Evolutionary conservation across 1,140 invertebrate genomes (phyloP).

Genomic region (Fopius arisanus): DNA sequence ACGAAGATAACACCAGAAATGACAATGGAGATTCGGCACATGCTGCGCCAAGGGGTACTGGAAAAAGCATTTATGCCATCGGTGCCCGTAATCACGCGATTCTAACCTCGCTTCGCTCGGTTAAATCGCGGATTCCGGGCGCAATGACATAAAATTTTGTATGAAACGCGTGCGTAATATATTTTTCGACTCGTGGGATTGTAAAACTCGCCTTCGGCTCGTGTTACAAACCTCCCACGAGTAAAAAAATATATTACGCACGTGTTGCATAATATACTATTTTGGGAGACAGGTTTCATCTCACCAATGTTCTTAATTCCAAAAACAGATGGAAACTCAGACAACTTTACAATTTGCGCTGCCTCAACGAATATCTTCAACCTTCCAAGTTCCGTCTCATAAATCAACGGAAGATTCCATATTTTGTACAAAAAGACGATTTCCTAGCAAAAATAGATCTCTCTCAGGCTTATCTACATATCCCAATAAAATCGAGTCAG

Average conservation of each 20-base stretch:
- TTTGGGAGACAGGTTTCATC: slow-evolving; percentile 23
- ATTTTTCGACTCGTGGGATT: too few species aligned
- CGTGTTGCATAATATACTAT: too few species aligned
- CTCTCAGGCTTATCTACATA: too few species aligned
- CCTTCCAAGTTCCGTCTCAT: slow-evolving; percentile 30
- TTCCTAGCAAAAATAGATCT: slow-evolving; percentile 18
- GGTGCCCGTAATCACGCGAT: too few species aligned
- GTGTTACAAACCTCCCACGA: too few species aligned
- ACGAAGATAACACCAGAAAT: slow-evolving; percentile 18
- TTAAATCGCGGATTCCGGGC: too few species aligned
- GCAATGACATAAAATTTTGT: too few species aligned
- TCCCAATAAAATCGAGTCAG: slow-evolving; percentile 23
- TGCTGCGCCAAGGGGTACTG: not conserved
- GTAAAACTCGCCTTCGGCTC: too few species aligned
- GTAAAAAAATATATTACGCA: too few species aligned
- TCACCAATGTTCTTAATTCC: slow-evolving; percentile 40
- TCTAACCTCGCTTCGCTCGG: too few species aligned
- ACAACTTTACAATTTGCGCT: slow-evolving; percentile 38
- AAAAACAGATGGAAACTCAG: slow-evolving; percentile 28
- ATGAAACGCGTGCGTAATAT: too few species aligned
- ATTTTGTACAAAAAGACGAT: slow-evolving; percentile 10
- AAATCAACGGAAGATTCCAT: slow-evolving; percentile 28
- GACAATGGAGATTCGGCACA: slow-evolving; percentile 5
- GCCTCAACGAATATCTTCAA: slow-evolving; percentile 33
- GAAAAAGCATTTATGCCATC: too few species aligned